Conservation (phyloP, 2,888 invertebrate genomes). For the Cactoblastis cactorum region DNA sequence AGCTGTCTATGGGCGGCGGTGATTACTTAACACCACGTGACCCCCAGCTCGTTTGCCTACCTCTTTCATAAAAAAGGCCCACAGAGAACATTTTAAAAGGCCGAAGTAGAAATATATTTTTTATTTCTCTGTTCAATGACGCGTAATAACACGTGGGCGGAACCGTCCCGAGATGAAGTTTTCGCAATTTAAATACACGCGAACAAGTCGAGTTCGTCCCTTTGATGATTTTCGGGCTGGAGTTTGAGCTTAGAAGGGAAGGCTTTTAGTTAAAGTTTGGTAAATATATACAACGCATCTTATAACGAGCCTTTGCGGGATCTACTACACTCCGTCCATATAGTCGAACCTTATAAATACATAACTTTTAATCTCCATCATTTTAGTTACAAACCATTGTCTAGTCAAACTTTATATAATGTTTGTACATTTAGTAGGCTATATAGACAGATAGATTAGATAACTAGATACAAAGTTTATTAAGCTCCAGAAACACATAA, state of each 20-base stretch:
- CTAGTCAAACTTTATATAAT: no score
- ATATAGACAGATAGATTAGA: no score
- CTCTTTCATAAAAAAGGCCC: no score
- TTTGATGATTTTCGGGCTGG: not conserved
- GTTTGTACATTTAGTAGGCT: no score
- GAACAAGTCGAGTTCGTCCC: not conserved
- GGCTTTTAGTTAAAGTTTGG: not conserved
- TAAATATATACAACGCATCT: not conserved
- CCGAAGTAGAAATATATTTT: constrained; percentile 1
- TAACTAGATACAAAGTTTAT: no score
- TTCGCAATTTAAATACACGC: constrained; percentile 7
- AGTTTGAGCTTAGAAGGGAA: not conserved
- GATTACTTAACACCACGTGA: no score
- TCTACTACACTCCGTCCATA: not conserved
- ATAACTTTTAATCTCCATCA: no score
- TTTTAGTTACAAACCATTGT: no score
- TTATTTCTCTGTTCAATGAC: constrained; percentile 6
- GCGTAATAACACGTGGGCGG: constrained; percentile 2
- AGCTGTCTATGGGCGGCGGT: no score
- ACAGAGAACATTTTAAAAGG: not conserved
- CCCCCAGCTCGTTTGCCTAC: no score
- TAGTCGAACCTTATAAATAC: no score
- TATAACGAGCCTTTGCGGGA: not conserved
- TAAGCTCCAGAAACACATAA: no score
- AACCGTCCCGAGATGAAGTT: constrained; percentile 6